phyloP scores from a whole-genome alignment of 2,888 invertebrate species.

The Hypercompe scribonia region DNA sequence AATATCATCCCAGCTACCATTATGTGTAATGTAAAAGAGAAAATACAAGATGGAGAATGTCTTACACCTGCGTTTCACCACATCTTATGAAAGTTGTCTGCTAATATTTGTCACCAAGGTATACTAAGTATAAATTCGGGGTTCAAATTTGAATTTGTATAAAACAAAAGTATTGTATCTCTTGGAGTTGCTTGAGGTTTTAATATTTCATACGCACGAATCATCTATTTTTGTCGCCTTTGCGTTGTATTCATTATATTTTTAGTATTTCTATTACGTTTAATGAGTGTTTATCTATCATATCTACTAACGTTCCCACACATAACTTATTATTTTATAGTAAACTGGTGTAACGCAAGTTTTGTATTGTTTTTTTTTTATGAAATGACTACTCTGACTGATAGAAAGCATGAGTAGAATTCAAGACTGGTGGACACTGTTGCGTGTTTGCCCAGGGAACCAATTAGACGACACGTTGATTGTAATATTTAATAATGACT shows the following conservation, averaged over 20 bases:
- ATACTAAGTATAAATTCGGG: background rate
- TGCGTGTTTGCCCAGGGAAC: too few species aligned
- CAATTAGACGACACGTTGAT: too few species aligned
- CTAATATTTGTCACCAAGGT: slow-evolving; percentile 1
- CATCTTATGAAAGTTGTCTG: background rate
- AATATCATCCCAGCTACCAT: too few species aligned
- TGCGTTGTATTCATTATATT: background rate
- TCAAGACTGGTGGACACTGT: too few species aligned
- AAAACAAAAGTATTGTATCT: background rate
- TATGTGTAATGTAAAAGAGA: background rate
- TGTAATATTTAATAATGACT: too few species aligned
- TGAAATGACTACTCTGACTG: too few species aligned
- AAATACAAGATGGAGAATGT: background rate
- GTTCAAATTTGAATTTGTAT: background rate
- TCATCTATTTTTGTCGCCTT: background rate
- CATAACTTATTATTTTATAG: background rate
- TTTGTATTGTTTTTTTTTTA: too few species aligned
- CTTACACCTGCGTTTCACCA: background rate
- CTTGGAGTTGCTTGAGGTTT: background rate
- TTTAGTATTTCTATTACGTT: background rate
- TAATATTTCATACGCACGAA: background rate
- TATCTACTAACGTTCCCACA: background rate
- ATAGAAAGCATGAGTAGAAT: too few species aligned
- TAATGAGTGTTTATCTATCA: background rate
- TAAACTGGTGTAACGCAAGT: background rate